Evolutionary conservation across 2,888 invertebrate genomes (phyloP), one percentile per base, ranked within the genome.

Genomic region (Troides aeacus): DNA sequence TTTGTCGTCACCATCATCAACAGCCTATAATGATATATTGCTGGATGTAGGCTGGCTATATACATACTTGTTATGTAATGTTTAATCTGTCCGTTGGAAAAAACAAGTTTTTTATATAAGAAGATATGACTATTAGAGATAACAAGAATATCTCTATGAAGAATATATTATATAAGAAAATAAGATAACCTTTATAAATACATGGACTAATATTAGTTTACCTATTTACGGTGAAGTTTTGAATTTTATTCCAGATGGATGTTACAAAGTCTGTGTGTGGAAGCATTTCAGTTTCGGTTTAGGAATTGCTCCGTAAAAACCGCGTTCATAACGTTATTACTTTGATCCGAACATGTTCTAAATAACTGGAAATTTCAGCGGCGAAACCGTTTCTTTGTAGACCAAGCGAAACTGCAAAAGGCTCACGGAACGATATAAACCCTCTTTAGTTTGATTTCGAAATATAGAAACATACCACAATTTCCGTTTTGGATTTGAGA

Each of bases 341-440:
- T 63, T 42, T 68, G 59, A 58, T 63, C 63, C 39, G 56, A 66
- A 66, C 61, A 62, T 62, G 39, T 61, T 62, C 50, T 53, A 56
- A 66, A 66, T 66, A 60, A 66, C 61, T 66, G 39, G 56, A 66
- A 61, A 62, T 53, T 66, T 62, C 66, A 66, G 66, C 56, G 39
- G 30, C 61, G 80, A 74, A 74, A 73, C 73, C 30, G 71, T 70
- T 66, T 62, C 66, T 68, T 71, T 58, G 58, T 65, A 50, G 66
- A 67, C 64, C 62, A 42, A 62, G 66, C 64, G 63, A 63, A 70
- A 74, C 68, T 69, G 75, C 76, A 75, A 79, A 75, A 60, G 66
- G 50, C 53, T 60, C 21, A n/a, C 66, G 53, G 18, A 63, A 63
- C 30, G 60, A 61, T 60, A 61, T 60, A 66, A 66, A 53, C 60